Percentiles rank a stretch among this genome's conserved stretches.
Evolutionary conservation across 2,113 vertebrate species (phyloP).

Genomic region (Genyomyrus donnyi): DNA sequence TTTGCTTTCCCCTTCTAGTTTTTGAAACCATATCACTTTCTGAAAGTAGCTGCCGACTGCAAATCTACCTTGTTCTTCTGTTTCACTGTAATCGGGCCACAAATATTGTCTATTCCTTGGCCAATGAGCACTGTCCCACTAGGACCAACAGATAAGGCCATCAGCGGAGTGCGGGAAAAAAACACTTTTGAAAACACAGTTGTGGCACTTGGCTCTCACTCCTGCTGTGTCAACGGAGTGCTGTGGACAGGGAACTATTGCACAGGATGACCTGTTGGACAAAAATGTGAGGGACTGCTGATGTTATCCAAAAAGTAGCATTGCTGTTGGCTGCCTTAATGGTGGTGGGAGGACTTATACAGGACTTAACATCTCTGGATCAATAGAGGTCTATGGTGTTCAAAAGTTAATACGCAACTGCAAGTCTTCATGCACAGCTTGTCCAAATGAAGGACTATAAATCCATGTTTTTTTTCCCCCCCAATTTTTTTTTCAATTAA

Average conservation of each 20-base stretch:
- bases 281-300: neutral
- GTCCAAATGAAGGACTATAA: neutral
- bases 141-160: neutral
- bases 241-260: neutral
- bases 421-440: neutral
- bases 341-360: neutral
- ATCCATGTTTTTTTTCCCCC: neutral
- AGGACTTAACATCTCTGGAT: neutral
- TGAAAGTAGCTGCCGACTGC: neutral
- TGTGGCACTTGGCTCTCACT: conserved; percentile 8
- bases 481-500: neutral
- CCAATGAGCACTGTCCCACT: neutral
- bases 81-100: neutral
- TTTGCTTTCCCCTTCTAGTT: neutral
- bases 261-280: neutral
- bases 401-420: neutral
- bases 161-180: neutral
- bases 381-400: neutral
- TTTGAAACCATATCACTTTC: neutral
- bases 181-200: neutral
- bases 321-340: neutral
- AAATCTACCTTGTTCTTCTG: neutral
- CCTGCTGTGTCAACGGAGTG: neutral
- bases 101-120: neutral
- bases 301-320: neutral